Evolutionary conservation across 2,888 invertebrate species (phyloP), one percentile per base, ranked within the genome.

Genomic region (Apoderus coryli): DNA sequence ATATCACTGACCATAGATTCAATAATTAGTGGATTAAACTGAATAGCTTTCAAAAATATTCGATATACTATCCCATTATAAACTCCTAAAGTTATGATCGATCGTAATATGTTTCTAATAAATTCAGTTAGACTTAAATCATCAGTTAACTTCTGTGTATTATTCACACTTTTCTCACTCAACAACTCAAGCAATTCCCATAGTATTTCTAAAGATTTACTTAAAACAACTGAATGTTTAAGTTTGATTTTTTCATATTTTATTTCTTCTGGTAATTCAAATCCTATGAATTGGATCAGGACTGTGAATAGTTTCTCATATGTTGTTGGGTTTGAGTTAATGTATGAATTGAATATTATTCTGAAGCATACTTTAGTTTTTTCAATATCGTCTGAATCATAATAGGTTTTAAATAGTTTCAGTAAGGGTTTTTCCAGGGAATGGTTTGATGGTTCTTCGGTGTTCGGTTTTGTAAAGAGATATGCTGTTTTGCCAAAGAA

Each of bases 11-110:
- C 41, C 22, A 46, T 33, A 12, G 45, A 39, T 35, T 54, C 54
- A 25, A 54, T 42, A 12, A 52, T 41, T 22, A 56, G 35, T n/a
- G 57, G 59, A 44, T 54, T 46, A 14, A 56, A 46, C 16, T 41
- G 33, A 14, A 53, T 47, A 14, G 45, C 38, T 31, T 39, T 44
- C 14, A 38, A 33, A 22, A 57, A 42, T 22, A 57, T 50, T 36
- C 48, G 36, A 31, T 47, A 51, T 25, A 40, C 42, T 28, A 31
- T 38, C 23, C 22, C 16, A 31, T 46, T 48, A n/a, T 49, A 46
- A 29, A 38, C 33, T 5, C 43, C 39, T 22, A 45, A 30, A 30
- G 37, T 28, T 5, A 55, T 44, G 12, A 53, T 28, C 12, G 47
- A 41, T 10, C 38, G 40, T 9, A 54, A 31, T 4, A 56, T 35